Evolutionary conservation across 2,888 invertebrate genomes (phyloP), one percentile per base, ranked within the genome.

Genomic region (Tuberolachnus salignus): DNA sequence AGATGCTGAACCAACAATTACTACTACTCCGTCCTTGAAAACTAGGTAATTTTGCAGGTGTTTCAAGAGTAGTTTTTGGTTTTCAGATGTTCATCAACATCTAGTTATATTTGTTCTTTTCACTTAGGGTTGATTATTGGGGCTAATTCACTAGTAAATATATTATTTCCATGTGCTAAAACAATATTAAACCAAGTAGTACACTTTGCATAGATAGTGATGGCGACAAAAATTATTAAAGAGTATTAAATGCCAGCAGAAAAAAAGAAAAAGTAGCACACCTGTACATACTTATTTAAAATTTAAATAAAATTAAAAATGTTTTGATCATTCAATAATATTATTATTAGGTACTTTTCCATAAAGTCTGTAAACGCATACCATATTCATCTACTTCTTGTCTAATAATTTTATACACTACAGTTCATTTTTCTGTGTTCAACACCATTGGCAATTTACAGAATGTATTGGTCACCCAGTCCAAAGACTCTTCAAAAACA

Each of bases 381-480:
- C 97, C 92, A 86, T 92, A 98, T 82, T 90, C 88, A 84, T 98
- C 98, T 70, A 93, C 92, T 83, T 94, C 93, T 82, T 93, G 91
- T 81, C 93, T 88, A 1, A 91, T 90, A 69, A 97, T 87, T 69
- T 91, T 91, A 84, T 91, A 95, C 85, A 96, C 91, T 80, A 91
- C 93, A 0, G 94, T 96, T 66, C 97, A 88, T 85, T 96, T 97
- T 87, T 97, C 97, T 0, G 97, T 97, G 0, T 98, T 98, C 84
- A 97, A 86, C 2, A 94, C 98, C 98, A 98, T 98, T 0, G 98
- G 95, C 51, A 95, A 88, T 82, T 94, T 93, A 84, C 95, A 94
- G 86, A 94, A 92, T 0, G 91, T 89, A 85, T 99, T 98, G 0
- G 93, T 92, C 1, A 89, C 3, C 94, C 92, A 0, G 91, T 88